Evolutionary conservation across 1,140 invertebrate species (phyloP), one percentile per base, ranked within the genome.

Genomic region (Hylaeus anthracinus): DNA sequence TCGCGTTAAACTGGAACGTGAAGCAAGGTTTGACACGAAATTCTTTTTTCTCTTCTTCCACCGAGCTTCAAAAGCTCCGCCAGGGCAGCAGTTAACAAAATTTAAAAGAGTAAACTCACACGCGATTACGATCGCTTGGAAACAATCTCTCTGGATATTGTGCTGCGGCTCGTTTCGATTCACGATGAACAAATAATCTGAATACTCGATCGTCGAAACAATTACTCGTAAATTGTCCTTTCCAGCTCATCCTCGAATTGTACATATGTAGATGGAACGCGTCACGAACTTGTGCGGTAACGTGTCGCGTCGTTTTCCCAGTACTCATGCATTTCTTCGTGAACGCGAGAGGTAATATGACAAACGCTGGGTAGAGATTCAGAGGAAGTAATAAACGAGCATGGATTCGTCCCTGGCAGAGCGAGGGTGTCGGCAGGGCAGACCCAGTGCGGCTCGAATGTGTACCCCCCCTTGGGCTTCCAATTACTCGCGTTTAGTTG

Each of bases 401-500:
- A 78, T 64, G 73, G 61, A 80, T 87, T 86, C 81, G 85, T 86
- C 84, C 85, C 85, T 86, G 84, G 55, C 53, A 56, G 41, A 60
- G 48, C 64, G 63, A 74, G 81, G 73, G 85, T 83, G 81, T 86
- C 81, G 81, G 64, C 76, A 66, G 51, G 81, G 64, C 76, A 66
- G 51, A 85, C 78, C 69, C 77, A 86, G 72, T 82, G 79, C 80
- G 65, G 61, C 67, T 79, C 80, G 75, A 86, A 86, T 55, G 41
- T 74, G 8, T 26, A 85, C 74, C 79, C 66, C 81, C 86, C 83
- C 75, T 88, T 83, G 84, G 77, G 84, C 89, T 90, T 90, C 92
- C 92, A 93, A 93, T 93, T 93, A 93, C 92, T 93, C 91, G 90
- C 90, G 88, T 93, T 93, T 93, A 93, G 92, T 93, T 93, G 89